Evolutionary conservation across 30 jellyfish, hydroid and myxozoan species (phyloP).

Genomic region (Cassiopea xamachana): DNA sequence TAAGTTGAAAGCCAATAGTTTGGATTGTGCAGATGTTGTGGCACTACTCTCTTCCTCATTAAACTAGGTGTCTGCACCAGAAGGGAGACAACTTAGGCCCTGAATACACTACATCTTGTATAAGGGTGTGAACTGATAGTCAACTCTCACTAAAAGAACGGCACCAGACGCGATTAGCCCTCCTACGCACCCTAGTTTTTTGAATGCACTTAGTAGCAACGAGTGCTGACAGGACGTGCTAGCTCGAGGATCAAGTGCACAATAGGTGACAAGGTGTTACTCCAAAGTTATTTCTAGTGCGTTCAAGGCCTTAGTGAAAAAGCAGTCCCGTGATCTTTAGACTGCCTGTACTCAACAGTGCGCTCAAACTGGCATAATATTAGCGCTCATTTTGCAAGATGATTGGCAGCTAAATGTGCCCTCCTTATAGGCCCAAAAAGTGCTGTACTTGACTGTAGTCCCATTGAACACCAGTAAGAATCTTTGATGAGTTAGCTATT

Average conservation of each 20-base stretch:
- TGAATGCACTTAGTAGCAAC: too few relatives aligned
- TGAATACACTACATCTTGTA: too few relatives aligned
- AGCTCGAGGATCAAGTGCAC: too few relatives aligned
- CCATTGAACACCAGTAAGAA: slow-evolving; percentile 45
- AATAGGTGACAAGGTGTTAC: too few relatives aligned
- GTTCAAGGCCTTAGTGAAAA: slow-evolving; percentile 21
- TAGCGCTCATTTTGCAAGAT: slow-evolving; percentile 55
- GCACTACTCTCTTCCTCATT: slow-evolving; percentile 31
- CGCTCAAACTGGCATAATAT: slow-evolving; percentile 30
- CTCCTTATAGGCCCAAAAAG: slow-evolving; percentile 41
- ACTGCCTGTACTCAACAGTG: slow-evolving; percentile 57
- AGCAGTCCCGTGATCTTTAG: slow-evolving; percentile 58
- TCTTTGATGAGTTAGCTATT: slow-evolving; percentile 31
- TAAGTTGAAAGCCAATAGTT: slow-evolving; percentile 6
- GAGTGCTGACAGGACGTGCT: too few relatives aligned
- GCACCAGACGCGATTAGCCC: too few relatives aligned
- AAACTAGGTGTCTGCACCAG: slow-evolving; percentile 48
- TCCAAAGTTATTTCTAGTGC: too few relatives aligned
- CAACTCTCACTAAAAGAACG: too few relatives aligned
- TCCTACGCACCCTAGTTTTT: too few relatives aligned
- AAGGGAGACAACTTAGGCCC: slow-evolving; percentile 1
- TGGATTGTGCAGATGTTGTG: slow-evolving; percentile 9
- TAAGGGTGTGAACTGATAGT: too few relatives aligned
- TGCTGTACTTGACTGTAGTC: slow-evolving; percentile 66
- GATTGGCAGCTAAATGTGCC: slow-evolving; percentile 62